These are phyloP conservation scores for Microdon myrmicae DNA, from an alignment of 2,888 invertebrate species.

Conservation along the genomic window DNA sequence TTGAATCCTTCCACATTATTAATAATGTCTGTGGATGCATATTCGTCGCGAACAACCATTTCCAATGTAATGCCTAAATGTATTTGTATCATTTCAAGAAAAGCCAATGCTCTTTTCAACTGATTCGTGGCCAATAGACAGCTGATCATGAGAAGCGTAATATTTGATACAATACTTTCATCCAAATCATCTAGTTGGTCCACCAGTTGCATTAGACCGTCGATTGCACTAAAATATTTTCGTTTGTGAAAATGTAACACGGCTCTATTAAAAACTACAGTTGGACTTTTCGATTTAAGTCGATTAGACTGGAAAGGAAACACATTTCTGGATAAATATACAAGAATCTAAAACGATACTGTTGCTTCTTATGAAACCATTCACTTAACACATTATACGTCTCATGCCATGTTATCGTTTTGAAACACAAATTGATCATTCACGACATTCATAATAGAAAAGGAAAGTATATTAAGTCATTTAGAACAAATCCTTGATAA, in stretches of 20 bases:
- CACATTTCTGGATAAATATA: too few species aligned
- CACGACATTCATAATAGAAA: too few species aligned
- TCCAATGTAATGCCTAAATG: constrained; percentile 56
- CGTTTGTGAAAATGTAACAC: constrained; percentile 64
- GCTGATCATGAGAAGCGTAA: constrained; percentile 62
- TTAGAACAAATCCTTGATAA: too few species aligned
- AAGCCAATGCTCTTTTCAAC: constrained; percentile 60
- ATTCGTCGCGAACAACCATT: constrained; percentile 45
- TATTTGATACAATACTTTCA: constrained; percentile 58
- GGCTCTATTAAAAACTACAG: constrained; percentile 62
- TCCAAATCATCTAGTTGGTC: constrained; percentile 60
- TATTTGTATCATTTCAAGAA: constrained; percentile 61
- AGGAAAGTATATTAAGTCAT: too few species aligned
- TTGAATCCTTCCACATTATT: constrained; percentile 55
- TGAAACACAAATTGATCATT: too few species aligned
- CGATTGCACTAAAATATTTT: constrained; percentile 63
- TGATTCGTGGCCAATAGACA: constrained; percentile 64
- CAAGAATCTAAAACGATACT: too few species aligned
- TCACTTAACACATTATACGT: too few species aligned
- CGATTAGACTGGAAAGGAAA: constrained; percentile 13
- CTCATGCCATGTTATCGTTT: too few species aligned
- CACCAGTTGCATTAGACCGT: constrained; percentile 59
- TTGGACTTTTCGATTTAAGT: constrained; percentile 50
- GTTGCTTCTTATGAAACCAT: too few species aligned
- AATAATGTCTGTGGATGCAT: constrained; percentile 44